A percentile compares a stretch with the other conserved stretches of the same genome.
Conservation (phyloP, 2,797 vertebrate genomes). For the Sarcoramphus papa region DNA sequence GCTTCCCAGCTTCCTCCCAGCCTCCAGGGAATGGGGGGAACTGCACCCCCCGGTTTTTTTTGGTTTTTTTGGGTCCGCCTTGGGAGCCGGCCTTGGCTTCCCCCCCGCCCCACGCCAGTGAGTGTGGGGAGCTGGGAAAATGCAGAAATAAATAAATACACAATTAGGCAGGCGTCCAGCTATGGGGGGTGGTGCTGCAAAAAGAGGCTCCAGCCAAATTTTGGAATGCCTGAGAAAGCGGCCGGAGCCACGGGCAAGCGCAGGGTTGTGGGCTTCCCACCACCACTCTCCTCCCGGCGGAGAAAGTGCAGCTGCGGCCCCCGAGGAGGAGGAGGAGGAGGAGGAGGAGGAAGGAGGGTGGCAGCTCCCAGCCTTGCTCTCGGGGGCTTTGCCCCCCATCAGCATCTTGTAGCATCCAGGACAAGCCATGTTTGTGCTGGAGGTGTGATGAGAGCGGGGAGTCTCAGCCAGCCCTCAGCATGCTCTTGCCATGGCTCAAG, state of each 20-base stretch:
- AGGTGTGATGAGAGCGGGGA: not conserved
- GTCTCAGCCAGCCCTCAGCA: not conserved
- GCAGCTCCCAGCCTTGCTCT: not conserved
- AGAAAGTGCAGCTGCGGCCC: rapidly evolving
- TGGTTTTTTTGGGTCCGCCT: not conserved
- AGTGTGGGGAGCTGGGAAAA: constrained; percentile 66
- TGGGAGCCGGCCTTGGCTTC: not conserved
- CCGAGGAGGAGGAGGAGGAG: not conserved
- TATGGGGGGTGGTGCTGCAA: not conserved
- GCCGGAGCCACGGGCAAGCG: not conserved
- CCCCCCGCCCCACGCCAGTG: not conserved
- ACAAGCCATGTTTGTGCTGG: not conserved
- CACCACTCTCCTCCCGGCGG: rapidly evolving
- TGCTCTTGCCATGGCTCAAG: not conserved
- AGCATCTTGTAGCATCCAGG: not conserved
- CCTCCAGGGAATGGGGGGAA: not conserved
- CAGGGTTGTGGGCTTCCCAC: constrained; percentile 69
- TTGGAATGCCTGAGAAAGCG: constrained; percentile 74
- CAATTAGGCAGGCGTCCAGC: constrained; percentile 71
- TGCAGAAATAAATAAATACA: constrained; percentile 67
- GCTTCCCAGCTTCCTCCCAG: constrained; percentile 16
- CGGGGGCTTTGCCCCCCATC: rapidly evolving
- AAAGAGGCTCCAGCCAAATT: constrained; percentile 36
- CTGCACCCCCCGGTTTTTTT: not conserved
- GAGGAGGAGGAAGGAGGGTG: not conserved